These are phyloP conservation scores for Hippasteria phrygiana DNA, from an alignment of 53 echinoderm and acorn worm genomes.

Conservation along the genomic window DNA sequence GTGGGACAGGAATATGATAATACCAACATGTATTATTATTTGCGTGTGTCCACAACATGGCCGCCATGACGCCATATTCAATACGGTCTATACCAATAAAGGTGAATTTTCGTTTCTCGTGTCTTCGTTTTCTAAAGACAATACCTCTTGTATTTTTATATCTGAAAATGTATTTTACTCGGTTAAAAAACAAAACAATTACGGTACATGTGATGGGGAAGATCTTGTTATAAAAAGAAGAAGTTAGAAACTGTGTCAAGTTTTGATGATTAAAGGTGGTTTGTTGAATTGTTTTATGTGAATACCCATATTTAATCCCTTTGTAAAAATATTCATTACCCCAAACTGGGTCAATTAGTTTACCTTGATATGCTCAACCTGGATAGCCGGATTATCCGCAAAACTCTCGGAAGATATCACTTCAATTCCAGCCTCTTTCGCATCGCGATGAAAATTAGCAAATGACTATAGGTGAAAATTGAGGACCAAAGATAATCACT, in stretches of 20 bases:
- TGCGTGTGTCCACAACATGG: too few species aligned
- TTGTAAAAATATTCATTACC: neutral
- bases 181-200: too few species aligned
- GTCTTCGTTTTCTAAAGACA: too few species aligned
- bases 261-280: neutral
- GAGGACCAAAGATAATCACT: neutral
- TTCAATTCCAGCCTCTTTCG: neutral
- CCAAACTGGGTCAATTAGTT: neutral
- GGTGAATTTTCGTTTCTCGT: too few species aligned
- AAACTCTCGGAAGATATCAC: constrained; percentile 25
- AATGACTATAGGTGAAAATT: neutral
- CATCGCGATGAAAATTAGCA: neutral
- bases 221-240: neutral
- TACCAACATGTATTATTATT: too few species aligned
- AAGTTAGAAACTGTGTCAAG: neutral
- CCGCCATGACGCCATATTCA: too few species aligned
- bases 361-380: constrained; percentile 53
- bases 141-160: neutral
- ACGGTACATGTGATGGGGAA: too few species aligned
- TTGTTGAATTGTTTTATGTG: neutral
- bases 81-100: too few species aligned
- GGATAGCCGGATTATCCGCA: constrained; percentile 1
- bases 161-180: neutral
- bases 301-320: too few species aligned
- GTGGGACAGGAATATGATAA: neutral